Evolutionary conservation across 1,140 invertebrate species (phyloP), one percentile per base, ranked within the genome.

Genomic region (Drosophila orena): DNA sequence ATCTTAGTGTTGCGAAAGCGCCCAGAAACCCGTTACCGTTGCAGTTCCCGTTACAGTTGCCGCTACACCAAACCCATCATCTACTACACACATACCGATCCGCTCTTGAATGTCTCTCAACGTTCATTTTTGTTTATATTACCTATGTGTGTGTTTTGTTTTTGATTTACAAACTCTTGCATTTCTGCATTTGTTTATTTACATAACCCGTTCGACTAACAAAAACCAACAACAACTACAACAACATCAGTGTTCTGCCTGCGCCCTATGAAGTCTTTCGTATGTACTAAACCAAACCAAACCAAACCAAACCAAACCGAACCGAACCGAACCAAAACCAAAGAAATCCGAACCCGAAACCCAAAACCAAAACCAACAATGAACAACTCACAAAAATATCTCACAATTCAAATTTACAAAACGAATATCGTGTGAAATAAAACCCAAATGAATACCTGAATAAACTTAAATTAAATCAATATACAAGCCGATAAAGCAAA

Each of bases 221-320:
- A 66, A 66, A 61, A 73, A 60, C 42, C 55, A 59, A 70, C 37
- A 38, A 44, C 42, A 20, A 44, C 62, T 7, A 69, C 69, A 30
- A 62, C 50, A 34, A 73, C 79, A 60, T 72, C 77, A 92, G 91
- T 90, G 86, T 80, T 79, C 85, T 75, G 77, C 80, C 91, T 85
- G 89, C 91, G 90, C 86, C 91, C 81, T 92, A 91, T 91, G 91
- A 92, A 92, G 91, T 90, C 80, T 92, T 92, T 92, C 91, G 91
- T 80, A 91, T 90, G 86, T 90, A 90, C 86, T 90, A 90, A 81
- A 59, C 77, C 77, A 58, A 73, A 47, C 53, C 43, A 58, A 54
- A 56, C 12, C 14, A 56, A 74, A 58, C 30, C 50, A 22, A 70
- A 3, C 24, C 22, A 22, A 71, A 54, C 30, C 37, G 44, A 61